A percentile compares a stretch with the other conserved stretches of the same genome.
Evolutionary conservation across 2,888 invertebrate genomes (phyloP).

Genomic region (Metallyticus violacea): DNA sequence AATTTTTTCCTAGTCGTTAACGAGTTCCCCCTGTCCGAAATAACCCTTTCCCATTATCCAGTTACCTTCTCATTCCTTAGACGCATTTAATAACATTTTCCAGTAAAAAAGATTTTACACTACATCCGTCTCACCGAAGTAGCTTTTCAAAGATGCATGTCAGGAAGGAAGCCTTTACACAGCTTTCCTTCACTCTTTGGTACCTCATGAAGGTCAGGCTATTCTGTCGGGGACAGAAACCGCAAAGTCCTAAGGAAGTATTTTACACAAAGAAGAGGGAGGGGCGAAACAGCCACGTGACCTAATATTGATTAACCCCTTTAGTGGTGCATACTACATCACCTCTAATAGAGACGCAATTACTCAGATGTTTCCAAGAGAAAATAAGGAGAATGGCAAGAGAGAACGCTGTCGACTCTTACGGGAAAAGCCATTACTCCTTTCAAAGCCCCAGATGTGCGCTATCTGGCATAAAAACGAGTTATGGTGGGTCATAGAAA

Average conservation of each 20-base stretch:
- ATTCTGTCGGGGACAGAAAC: too few relatives aligned
- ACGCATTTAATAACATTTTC: not conserved
- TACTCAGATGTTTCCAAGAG: too few relatives aligned
- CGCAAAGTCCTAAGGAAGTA: not conserved
- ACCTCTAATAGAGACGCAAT: not conserved
- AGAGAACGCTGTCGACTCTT: not conserved
- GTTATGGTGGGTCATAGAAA: too few relatives aligned
- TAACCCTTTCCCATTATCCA: not conserved
- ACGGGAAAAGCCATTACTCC: not conserved
- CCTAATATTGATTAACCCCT: conserved; percentile 2
- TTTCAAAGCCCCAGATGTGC: not conserved
- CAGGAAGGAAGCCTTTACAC: not conserved
- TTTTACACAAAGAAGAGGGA: not conserved
- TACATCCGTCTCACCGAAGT: not conserved
- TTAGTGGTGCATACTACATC: not conserved
- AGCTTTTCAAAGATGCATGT: not conserved
- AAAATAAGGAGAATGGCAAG: not conserved
- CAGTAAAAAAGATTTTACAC: too few relatives aligned
- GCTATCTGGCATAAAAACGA: not conserved
- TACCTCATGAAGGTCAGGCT: too few relatives aligned
- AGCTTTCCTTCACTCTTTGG: too few relatives aligned
- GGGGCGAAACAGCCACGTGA: not conserved
- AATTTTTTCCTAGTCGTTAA: not conserved
- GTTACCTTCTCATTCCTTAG: not conserved
- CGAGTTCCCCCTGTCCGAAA: not conserved